A percentile compares a stretch with the other conserved stretches of the same genome.
phyloP scores from a whole-genome alignment of 2,888 invertebrate genomes.

The Eupithecia exiguata region DNA sequence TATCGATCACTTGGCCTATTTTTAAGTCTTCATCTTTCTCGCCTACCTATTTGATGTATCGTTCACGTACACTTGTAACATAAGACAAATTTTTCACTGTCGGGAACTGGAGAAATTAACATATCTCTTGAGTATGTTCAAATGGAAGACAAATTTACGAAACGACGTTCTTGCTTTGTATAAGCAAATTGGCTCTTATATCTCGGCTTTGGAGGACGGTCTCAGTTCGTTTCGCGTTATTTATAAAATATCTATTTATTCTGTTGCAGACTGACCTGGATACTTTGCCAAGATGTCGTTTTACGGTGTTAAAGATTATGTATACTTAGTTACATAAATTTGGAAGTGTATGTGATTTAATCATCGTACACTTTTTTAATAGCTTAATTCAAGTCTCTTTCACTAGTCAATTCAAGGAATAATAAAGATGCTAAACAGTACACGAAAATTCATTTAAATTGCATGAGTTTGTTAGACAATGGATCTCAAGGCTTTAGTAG shows the following conservation, averaged over 20 bases:
- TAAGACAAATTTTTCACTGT: slow-evolving; percentile 62
- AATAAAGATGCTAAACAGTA: slow-evolving; percentile 46
- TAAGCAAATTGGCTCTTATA: slow-evolving; percentile 64
- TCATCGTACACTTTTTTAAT: background rate
- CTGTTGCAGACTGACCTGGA: slow-evolving; percentile 77
- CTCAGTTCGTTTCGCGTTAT: slow-evolving; percentile 65
- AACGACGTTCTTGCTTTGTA: slow-evolving; percentile 36
- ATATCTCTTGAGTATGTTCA: slow-evolving; percentile 31
- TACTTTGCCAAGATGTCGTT: slow-evolving; percentile 69
- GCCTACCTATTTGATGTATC: slow-evolving; percentile 51
- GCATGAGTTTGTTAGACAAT: slow-evolving; percentile 60
- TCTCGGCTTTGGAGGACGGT: slow-evolving; percentile 52
- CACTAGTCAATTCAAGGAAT: slow-evolving; percentile 50
- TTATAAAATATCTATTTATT: slow-evolving; percentile 81
- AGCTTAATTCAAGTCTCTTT: background rate
- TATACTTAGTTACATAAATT: background rate
- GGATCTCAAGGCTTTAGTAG: slow-evolving; percentile 55
- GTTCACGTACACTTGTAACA: slow-evolving; percentile 38
- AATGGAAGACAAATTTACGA: slow-evolving; percentile 34
- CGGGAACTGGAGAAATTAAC: slow-evolving; percentile 44
- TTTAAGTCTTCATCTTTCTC: slow-evolving; percentile 62
- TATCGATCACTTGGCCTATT: slow-evolving; percentile 73
- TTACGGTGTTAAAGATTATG: slow-evolving; percentile 15
- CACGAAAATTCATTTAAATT: slow-evolving; percentile 64
- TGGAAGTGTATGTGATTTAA: background rate